Percentiles rank a stretch among this genome's conserved stretches.
These are phyloP conservation scores for Irena cyanogastra DNA, from an alignment of 2,113 vertebrate genomes.

Conservation along the genomic window DNA sequence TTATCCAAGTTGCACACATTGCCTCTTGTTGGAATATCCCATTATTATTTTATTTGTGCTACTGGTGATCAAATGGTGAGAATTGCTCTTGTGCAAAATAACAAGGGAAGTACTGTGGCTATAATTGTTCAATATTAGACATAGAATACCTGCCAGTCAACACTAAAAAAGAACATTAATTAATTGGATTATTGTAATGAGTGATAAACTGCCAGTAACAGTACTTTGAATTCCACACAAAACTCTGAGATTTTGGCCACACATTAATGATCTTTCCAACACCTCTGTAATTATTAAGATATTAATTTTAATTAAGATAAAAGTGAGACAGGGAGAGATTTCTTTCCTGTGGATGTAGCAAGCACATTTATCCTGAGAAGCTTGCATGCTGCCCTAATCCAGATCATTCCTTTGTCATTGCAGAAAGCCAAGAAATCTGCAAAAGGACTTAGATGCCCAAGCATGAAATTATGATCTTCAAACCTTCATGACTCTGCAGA, in stretches of 20 bases:
- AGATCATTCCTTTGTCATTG: neutral
- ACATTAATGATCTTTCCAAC: neutral
- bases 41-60: neutral
- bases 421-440: conserved; percentile 40
- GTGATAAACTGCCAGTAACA: neutral
- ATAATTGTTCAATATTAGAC: neutral
- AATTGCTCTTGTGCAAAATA: neutral
- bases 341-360: neutral
- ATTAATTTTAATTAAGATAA: neutral
- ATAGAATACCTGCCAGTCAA: neutral
- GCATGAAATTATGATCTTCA: neutral
- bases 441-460: neutral
- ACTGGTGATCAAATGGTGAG: neutral
- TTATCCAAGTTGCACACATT: neutral
- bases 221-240: neutral
- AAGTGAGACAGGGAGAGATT: neutral
- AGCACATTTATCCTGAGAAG: neutral
- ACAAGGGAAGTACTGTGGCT: neutral
- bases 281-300: neutral
- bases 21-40: neutral
- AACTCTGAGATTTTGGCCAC: neutral
- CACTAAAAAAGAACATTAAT: neutral
- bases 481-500: neutral
- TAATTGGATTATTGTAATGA: neutral
- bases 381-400: neutral